These are phyloP conservation scores for Littorina saxatilis DNA, from an alignment of 1,140 invertebrate genomes.

Conservation along the genomic window DNA sequence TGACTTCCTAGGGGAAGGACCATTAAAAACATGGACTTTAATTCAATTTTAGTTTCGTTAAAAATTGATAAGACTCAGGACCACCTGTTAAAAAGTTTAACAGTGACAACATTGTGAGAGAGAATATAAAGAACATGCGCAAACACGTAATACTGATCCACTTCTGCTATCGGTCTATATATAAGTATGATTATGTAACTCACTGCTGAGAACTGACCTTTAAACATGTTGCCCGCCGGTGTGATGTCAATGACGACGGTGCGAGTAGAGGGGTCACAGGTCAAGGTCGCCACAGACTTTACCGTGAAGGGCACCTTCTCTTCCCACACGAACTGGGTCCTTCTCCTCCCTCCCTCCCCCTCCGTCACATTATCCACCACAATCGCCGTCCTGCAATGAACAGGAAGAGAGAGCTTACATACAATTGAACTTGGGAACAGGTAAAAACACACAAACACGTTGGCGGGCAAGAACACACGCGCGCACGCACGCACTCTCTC, in stretches of 20 bases:
- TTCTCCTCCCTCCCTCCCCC: not conserved
- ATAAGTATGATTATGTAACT: not conserved
- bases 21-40: too few species aligned
- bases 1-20: too few species aligned
- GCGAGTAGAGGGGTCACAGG: not conserved
- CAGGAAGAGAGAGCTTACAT: not conserved
- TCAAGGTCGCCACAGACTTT: not conserved
- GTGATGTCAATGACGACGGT: not conserved
- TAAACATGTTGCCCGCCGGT: not conserved
- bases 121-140: too few species aligned
- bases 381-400: not conserved
- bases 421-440: not conserved
- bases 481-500: too few species aligned
- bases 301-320: constrained; percentile 21
- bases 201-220: not conserved
- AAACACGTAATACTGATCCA: not conserved
- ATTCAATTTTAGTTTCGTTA: too few species aligned
- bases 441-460: not conserved
- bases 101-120: too few species aligned
- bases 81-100: too few species aligned
- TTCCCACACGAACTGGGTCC: not conserved
- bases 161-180: not conserved
- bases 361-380: not conserved
- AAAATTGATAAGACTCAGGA: too few species aligned
- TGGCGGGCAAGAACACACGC: not conserved